These are phyloP conservation scores for Hymenochirus boettgeri DNA, from an alignment of 2,113 vertebrate species.

Conservation along the genomic window DNA sequence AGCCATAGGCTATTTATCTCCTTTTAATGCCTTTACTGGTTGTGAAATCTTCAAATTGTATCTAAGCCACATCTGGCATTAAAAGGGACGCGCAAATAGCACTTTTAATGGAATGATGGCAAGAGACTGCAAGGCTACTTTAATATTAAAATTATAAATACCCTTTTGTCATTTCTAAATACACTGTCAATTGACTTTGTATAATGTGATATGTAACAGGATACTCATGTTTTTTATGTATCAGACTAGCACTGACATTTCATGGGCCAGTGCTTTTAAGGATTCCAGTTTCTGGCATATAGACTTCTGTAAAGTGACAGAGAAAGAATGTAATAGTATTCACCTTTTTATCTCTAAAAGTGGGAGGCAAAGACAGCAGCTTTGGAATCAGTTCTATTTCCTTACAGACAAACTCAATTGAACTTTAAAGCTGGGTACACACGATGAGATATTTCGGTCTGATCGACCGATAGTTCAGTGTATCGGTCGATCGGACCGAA, in stretches of 20 bases:
- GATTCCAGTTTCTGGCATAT: neutral
- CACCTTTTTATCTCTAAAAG: neutral
- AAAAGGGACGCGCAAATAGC: neutral
- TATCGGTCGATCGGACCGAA: too few species aligned
- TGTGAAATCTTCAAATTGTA: neutral
- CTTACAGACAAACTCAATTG: too few species aligned
- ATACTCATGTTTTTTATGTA: neutral
- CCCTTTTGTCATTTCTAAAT: neutral
- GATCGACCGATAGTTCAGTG: too few species aligned
- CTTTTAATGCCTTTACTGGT: neutral
- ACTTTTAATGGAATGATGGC: neutral
- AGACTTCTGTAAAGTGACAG: conserved; percentile 13
- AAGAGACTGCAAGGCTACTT: neutral
- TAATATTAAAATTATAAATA: neutral
- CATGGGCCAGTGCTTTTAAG: neutral
- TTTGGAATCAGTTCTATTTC: too few species aligned
- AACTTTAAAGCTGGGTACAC: too few species aligned
- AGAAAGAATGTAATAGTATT: neutral
- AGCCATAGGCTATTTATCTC: neutral
- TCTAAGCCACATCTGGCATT: neutral
- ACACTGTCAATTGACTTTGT: conserved; percentile 6
- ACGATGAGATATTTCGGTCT: too few species aligned
- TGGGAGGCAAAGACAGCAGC: neutral
- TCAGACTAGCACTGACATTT: neutral
- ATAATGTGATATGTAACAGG: neutral